Percentiles rank a stretch among this genome's conserved stretches.
Evolutionary conservation across 1,140 invertebrate genomes (phyloP).

Genomic region (Drosophila prosaltans): DNA sequence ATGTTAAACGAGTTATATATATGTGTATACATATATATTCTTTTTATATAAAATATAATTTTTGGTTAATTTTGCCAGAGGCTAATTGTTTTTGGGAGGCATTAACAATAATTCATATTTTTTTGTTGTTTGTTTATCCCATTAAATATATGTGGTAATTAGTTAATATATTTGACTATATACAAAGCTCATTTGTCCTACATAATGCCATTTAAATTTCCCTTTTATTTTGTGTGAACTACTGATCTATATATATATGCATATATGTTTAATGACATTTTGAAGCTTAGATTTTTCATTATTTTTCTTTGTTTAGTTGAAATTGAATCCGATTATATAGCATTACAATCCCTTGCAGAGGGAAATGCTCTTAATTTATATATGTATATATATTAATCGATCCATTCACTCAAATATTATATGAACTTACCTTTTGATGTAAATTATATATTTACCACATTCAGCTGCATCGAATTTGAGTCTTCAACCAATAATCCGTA

Average conservation of each 20-base stretch:
- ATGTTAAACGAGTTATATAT: slow-evolving; percentile 26
- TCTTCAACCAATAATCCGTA: too few species aligned
- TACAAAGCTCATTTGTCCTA: slow-evolving; percentile 79
- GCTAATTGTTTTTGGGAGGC: slow-evolving; percentile 7
- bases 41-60: slow-evolving; percentile 58
- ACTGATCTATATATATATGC: slow-evolving; percentile 11
- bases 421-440: too few species aligned
- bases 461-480: too few species aligned
- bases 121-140: slow-evolving; percentile 7
- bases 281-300: slow-evolving; percentile 21
- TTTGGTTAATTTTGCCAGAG: slow-evolving; percentile 34
- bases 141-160: slow-evolving; percentile 20
- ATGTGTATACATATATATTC: slow-evolving; percentile 30
- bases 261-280: slow-evolving; percentile 23
- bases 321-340: neutral
- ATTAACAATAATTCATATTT: slow-evolving; percentile 34
- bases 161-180: slow-evolving; percentile 55
- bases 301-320: slow-evolving; percentile 1
- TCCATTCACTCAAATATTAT: too few species aligned
- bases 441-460: too few species aligned
- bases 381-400: neutral
- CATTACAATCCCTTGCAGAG: neutral
- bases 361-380: too few species aligned
- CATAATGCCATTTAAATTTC: slow-evolving; percentile 29
- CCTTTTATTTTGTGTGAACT: neutral